These are phyloP conservation scores for Apostichopus californicus DNA, from an alignment of 35 echinoderm and acorn worm species.

Conservation along the genomic window DNA sequence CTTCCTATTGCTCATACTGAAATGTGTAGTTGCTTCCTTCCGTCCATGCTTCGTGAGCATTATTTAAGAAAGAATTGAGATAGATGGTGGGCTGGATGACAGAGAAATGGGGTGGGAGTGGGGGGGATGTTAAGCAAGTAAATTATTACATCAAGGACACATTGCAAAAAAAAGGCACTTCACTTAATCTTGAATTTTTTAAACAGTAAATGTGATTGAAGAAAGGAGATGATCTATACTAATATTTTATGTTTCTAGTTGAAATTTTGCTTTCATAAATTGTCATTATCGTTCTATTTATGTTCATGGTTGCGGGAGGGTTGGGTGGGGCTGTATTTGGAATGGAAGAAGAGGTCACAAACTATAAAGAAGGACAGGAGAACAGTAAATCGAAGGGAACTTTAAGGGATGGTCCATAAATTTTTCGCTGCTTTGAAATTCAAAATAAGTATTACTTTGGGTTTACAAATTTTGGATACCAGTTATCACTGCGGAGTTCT, in stretches of 20 bases:
- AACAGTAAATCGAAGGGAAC: background rate
- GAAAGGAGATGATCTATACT: background rate
- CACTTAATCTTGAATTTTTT: background rate
- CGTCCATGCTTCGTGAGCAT: conserved; percentile 15
- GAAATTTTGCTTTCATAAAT: background rate
- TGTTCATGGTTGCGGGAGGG: background rate
- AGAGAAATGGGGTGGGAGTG: background rate
- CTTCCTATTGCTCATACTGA: conserved; percentile 30
- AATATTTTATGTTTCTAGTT: conserved; percentile 7
- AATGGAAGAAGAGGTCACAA: background rate
- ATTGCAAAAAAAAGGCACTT: background rate
- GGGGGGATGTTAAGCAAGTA: background rate
- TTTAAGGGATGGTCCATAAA: too few species aligned
- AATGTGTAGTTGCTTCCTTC: conserved; percentile 37
- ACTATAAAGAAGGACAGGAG: background rate
- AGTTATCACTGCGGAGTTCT: too few species aligned
- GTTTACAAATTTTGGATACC: too few species aligned
- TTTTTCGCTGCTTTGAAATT: too few species aligned
- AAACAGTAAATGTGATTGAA: background rate
- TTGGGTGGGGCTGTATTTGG: background rate
- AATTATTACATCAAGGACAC: background rate
- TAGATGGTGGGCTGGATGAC: background rate
- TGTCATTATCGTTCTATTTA: background rate
- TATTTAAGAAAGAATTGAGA: background rate
- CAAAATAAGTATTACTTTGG: too few species aligned